These are phyloP conservation scores for Sylvietta virens DNA, from an alignment of 2,113 vertebrate genomes.

Conservation along the genomic window DNA sequence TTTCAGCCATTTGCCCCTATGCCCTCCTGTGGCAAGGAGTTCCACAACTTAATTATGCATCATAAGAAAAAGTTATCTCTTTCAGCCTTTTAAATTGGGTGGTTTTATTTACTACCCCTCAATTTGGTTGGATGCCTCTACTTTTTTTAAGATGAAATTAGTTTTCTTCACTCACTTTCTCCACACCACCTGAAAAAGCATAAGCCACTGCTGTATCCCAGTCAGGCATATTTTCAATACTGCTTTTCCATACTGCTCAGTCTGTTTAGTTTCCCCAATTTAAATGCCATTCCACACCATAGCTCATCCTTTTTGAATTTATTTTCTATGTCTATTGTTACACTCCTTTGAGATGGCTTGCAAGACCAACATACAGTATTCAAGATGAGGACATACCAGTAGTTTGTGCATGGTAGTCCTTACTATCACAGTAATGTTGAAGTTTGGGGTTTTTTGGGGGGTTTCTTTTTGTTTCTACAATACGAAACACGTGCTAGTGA, in stretches of 20 bases:
- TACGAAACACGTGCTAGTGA: accelerated
- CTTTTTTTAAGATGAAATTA: not conserved
- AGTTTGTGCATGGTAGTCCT: not conserved
- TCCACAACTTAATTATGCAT: not conserved
- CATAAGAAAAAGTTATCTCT: not conserved
- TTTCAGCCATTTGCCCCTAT: not conserved
- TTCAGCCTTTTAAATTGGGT: not conserved
- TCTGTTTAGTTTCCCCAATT: not conserved
- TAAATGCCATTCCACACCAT: not conserved
- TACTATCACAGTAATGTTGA: not conserved
- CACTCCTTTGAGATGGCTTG: not conserved
- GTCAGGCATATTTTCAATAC: not conserved
- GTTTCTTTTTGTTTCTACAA: not conserved
- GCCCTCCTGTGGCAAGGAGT: not conserved
- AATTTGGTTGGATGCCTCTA: not conserved
- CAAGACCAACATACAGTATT: not conserved
- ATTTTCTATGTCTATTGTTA: not conserved
- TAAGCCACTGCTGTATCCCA: not conserved
- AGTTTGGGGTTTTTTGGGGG: not conserved
- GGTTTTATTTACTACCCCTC: not conserved
- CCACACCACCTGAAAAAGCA: not conserved
- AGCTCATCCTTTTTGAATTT: not conserved
- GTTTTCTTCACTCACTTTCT: not conserved
- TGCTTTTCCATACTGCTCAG: not conserved
- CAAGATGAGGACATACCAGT: not conserved